phyloP scores from a whole-genome alignment of 2,888 invertebrate genomes.

The Axea sp. region DNA sequence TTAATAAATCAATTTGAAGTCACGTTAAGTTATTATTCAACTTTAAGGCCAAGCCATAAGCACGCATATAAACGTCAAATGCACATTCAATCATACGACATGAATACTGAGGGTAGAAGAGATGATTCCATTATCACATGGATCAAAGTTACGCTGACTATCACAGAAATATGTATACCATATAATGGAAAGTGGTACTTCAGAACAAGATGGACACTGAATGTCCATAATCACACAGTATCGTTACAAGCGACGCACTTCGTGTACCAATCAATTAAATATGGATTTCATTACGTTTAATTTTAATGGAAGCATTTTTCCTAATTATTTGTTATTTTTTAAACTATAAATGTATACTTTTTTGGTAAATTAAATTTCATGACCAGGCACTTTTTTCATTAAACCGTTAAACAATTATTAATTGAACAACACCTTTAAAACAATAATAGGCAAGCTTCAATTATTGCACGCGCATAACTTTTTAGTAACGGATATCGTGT shows the following conservation, averaged over 20 bases:
- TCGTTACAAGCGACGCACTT: constrained; percentile 4
- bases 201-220: constrained; percentile 38
- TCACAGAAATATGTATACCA: constrained; percentile 45
- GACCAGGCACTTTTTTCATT: too few relatives aligned
- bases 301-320: too few relatives aligned
- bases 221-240: constrained; percentile 25
- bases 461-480: too few relatives aligned
- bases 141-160: constrained; percentile 53
- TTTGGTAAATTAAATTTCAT: too few relatives aligned
- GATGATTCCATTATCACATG: constrained; percentile 49
- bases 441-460: too few relatives aligned
- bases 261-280: constrained; percentile 9
- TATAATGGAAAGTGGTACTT: constrained; percentile 21
- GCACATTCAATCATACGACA: constrained; percentile 39
- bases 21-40: constrained; percentile 35
- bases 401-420: too few relatives aligned
- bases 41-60: constrained; percentile 20
- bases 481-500: too few relatives aligned
- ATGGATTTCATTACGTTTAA: constrained; percentile 8
- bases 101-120: constrained; percentile 28
- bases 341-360: too few relatives aligned
- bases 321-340: too few relatives aligned
- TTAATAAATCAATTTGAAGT: constrained; percentile 22
- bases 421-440: too few relatives aligned
- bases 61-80: constrained; percentile 24